Conservation (phyloP, 2,797 vertebrate species). For the Synanceia verrucosa region DNA sequence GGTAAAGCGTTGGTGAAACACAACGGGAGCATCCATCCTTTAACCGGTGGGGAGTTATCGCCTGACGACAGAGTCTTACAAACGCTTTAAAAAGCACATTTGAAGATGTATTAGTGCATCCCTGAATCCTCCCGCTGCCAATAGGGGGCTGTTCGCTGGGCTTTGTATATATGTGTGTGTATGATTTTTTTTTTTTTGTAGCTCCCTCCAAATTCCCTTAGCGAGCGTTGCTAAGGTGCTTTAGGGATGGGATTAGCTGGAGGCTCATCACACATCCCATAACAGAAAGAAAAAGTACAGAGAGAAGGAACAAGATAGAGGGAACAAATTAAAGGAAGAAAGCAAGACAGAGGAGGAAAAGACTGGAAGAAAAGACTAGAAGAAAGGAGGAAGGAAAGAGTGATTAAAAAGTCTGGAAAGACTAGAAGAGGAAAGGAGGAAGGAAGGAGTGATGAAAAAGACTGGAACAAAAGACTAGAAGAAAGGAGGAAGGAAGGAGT, state of each 20-base stretch:
- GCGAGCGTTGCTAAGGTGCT: slow-evolving; percentile 83
- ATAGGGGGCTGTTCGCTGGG: slow-evolving; percentile 69
- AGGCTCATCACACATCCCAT: slow-evolving; percentile 77
- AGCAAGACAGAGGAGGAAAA: background rate
- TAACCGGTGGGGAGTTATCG: slow-evolving; percentile 82
- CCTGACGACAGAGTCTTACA: slow-evolving; percentile 79
- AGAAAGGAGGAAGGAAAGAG: slow-evolving; percentile 4
- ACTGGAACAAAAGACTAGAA: background rate
- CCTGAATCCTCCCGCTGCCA: slow-evolving; percentile 72
- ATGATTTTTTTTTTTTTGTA: slow-evolving; percentile 42
- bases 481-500: background rate
- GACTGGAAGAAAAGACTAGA: background rate
- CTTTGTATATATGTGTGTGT: slow-evolving; percentile 50
- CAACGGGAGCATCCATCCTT: slow-evolving; percentile 79
- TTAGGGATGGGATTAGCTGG: slow-evolving; percentile 81
- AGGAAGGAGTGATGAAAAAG: slow-evolving; percentile 22
- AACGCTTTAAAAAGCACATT: slow-evolving; percentile 77
- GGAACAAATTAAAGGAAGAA: slow-evolving; percentile 44
- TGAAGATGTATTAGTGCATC: slow-evolving; percentile 80
- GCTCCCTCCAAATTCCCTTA: slow-evolving; percentile 78
- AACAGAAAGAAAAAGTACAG: slow-evolving; percentile 60
- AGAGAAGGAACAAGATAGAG: slow-evolving; percentile 35
- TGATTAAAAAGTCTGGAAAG: background rate
- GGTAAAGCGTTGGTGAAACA: slow-evolving; percentile 52
- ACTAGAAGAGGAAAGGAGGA: background rate